Base-by-base conservation (phyloP, 2,797 vertebrate genomes). In the Lates japonicus region DNA sequence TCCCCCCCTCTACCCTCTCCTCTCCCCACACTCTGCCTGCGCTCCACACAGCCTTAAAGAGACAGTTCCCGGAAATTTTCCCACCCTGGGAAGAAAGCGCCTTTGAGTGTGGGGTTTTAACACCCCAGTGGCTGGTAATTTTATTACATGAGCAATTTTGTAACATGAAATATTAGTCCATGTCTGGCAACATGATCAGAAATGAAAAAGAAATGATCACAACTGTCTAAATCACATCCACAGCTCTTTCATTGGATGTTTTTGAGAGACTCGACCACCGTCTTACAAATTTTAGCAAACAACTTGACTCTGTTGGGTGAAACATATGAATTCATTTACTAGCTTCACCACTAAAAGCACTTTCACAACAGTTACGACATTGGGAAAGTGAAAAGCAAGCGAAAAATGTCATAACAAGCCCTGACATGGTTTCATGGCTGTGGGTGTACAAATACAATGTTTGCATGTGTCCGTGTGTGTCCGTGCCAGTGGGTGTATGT, bases 21-120 rank as follows among this genome's bases (percentile, higher is more conserved):
- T 75, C 83, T 87, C 83, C 73, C 80, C 82, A 48, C 76, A 71
- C 82, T 81, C 88, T 81, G 87, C 29, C 84, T 74, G 74, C 31
- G 74, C 87, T 87, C 67, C 78, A 65, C 87, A 76, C 88, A 86
- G 84, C 80, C 91, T 96, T 96, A 96, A 96, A 96, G 95, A 94
- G 94, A 95, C 95, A 95, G 93, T 90, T 90, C 93, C 82, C 81
- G 59, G 91, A 93, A 89, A 92, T 87, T 79, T 89, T 92, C 92
- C 90, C 89, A 90, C 87, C 85, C 83, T 86, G 80, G 87, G 83
- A 91, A 90, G 84, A 90, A 93, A 89, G 81, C 22, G 66, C 66
- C 84, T 93, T 92, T 86, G 84, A 90, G 80, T 70, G 78, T 81
- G 81, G 78, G 71, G 78, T 76, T 93, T 78, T 80, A 90, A 84